A percentile compares a stretch with the other conserved stretches of the same genome.
phyloP scores from a whole-genome alignment of 2,888 invertebrate species.

The Hecatera dysodea region DNA sequence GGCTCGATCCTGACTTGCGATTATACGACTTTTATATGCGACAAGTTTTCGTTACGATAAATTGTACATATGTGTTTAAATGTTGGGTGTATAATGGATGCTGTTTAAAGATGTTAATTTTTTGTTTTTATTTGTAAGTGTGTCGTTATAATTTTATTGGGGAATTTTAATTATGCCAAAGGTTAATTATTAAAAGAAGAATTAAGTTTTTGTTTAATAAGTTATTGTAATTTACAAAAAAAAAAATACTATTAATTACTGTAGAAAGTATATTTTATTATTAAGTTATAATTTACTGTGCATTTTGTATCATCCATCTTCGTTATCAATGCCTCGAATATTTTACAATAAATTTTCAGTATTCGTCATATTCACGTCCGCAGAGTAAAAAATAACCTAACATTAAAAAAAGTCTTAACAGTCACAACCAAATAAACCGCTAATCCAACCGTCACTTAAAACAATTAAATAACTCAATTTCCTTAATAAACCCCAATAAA shows the following conservation, averaged over 20 bases:
- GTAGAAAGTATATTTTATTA: neutral
- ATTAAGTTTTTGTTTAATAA: neutral
- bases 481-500: constrained; percentile 19
- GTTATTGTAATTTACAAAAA: neutral
- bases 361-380: neutral
- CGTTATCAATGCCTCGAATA: neutral
- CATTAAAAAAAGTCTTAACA: neutral
- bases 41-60: constrained; percentile 46
- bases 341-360: neutral
- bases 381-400: neutral
- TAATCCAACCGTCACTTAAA: neutral
- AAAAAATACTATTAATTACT: neutral
- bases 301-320: neutral
- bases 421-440: neutral
- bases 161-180: neutral
- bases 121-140: constrained; percentile 2
- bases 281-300: neutral
- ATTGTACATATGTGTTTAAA: constrained; percentile 36
- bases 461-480: constrained; percentile 6
- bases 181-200: constrained; percentile 4
- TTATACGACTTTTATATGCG: constrained; percentile 42
- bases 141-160: constrained; percentile 3
- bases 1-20: constrained; percentile 45
- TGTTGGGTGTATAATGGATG: constrained; percentile 9
- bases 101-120: constrained; percentile 13